These are phyloP conservation scores for Antheraea mylitta DNA, from an alignment of 1,140 invertebrate genomes.

Conservation along the genomic window DNA sequence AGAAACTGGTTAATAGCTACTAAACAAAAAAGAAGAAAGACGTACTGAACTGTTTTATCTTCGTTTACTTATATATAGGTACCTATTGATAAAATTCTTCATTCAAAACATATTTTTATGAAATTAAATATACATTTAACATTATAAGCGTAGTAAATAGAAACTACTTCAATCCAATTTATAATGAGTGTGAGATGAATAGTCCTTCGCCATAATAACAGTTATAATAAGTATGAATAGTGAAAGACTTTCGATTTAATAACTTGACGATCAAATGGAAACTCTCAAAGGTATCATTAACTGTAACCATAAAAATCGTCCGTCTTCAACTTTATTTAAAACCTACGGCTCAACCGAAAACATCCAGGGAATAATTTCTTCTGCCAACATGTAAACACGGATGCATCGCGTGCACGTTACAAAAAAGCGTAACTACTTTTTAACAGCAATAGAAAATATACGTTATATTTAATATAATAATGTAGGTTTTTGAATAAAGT, in stretches of 20 bases:
- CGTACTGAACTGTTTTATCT: too few relatives aligned
- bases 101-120: too few relatives aligned
- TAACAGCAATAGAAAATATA: not conserved
- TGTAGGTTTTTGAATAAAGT: not conserved
- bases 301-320: constrained; percentile 16
- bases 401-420: constrained; percentile 15
- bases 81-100: too few relatives aligned
- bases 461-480: not conserved
- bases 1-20: too few relatives aligned
- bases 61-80: too few relatives aligned
- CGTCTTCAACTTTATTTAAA: constrained; percentile 45
- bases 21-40: too few relatives aligned
- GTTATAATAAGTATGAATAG: not conserved
- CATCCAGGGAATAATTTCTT: constrained; percentile 56
- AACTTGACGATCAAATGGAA: constrained; percentile 11
- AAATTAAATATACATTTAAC: too few relatives aligned
- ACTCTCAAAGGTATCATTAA: constrained; percentile 10
- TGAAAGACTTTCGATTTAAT: constrained; percentile 1
- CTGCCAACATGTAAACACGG: constrained; percentile 56
- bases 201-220: too few relatives aligned
- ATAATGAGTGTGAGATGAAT: too few relatives aligned
- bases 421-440: constrained; percentile 11
- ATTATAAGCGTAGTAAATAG: too few relatives aligned
- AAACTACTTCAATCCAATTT: too few relatives aligned
- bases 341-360: constrained; percentile 38